phyloP scores from a whole-genome alignment of 1,140 invertebrate species.

The Lepeophtheirus salmonis region DNA sequence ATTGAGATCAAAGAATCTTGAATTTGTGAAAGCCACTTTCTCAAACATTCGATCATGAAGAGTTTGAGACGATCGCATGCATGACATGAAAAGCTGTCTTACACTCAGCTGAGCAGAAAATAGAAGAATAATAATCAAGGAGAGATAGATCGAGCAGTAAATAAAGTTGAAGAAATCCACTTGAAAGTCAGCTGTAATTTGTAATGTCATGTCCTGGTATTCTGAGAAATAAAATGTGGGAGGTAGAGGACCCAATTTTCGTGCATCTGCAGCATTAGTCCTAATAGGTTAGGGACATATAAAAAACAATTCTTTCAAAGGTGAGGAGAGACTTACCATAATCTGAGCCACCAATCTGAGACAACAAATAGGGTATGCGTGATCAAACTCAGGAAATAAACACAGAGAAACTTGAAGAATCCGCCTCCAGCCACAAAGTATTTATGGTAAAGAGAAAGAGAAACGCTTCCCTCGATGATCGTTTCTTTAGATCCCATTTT shows the following conservation, averaged over 20 bases:
- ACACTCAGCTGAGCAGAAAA: neutral
- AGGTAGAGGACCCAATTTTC: neutral
- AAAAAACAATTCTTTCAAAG: neutral
- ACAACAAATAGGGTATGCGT: neutral
- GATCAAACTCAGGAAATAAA: neutral
- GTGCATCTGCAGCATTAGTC: neutral
- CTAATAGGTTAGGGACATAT: neutral
- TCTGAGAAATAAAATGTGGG: neutral
- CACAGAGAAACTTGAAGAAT: neutral
- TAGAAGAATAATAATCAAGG: neutral
- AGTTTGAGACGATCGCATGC: conserved; percentile 20
- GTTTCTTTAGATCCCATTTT: neutral
- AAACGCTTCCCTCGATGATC: neutral
- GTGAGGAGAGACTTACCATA: neutral
- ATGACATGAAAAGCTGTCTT: conserved; percentile 20
- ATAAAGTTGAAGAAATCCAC: neutral
- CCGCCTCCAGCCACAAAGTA: neutral
- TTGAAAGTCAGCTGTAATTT: neutral
- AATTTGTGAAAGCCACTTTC: conserved; percentile 40
- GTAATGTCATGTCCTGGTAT: conserved; percentile 19
- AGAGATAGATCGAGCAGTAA: neutral
- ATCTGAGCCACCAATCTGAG: neutral
- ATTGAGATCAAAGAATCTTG: conserved; percentile 56
- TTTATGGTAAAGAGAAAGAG: neutral
- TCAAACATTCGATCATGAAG: conserved; percentile 25